These are phyloP conservation scores for Adelosebastes latens DNA, from an alignment of 2,797 vertebrate genomes.

Conservation along the genomic window DNA sequence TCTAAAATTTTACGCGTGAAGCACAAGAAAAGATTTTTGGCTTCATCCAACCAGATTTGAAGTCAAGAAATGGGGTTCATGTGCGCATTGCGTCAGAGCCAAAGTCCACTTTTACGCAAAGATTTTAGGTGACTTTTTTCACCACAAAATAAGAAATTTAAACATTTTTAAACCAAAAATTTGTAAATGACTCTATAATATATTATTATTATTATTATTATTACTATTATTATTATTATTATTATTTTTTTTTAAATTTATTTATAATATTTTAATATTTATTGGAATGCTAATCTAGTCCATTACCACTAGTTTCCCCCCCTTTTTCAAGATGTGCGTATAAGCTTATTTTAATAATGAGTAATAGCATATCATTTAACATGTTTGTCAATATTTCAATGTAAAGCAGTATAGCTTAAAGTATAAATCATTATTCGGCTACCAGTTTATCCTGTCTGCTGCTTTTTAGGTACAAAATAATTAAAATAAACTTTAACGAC, in stretches of 20 bases:
- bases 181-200: no score
- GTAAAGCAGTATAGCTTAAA: neutral
- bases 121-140: neutral
- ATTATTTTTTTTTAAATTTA: no score
- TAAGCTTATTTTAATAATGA: neutral
- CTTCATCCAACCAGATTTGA: neutral
- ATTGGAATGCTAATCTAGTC: neutral
- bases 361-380: neutral
- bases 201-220: neutral
- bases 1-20: neutral
- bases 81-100: neutral
- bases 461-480: neutral
- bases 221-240: neutral
- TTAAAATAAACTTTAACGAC: neutral
- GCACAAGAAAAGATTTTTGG: neutral
- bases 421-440: neutral
- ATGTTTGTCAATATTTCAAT: neutral
- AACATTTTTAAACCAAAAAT: neutral
- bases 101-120: constrained; percentile 5
- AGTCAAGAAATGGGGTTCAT: neutral
- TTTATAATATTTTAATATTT: neutral
- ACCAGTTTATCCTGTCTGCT: neutral
- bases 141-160: neutral
- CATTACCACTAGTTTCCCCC: no score
- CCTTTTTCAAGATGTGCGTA: neutral